Base-by-base conservation (phyloP, 2,888 invertebrate genomes). In the Enchytraeus crypticus region DNA sequence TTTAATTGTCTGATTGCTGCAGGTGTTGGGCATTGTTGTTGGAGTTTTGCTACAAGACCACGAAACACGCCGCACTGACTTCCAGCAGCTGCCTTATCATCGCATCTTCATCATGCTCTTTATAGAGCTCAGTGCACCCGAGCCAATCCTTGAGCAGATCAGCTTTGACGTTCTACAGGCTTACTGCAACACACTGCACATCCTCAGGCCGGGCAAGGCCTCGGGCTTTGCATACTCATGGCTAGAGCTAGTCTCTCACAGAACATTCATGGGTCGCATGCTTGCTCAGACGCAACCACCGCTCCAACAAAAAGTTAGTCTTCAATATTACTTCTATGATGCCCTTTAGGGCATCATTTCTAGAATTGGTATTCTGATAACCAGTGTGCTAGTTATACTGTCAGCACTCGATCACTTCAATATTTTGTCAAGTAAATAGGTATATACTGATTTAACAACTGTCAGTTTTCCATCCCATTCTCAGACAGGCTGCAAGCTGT, bases 181-280 rank as follows among this genome's bases (percentile, higher is more conserved):
- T 8, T 97, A 93, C 80, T 93, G 79, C 77, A 92, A 96, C 80
- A 91, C 92, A 0, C 84, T 96, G 69, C 93, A 95, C 74, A 88
- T 95, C 70, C 82, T 98, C 67, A 85, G 92, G 60, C 98, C 98
- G 11, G 86, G 87, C 51, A 88, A 91, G 71, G 93, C 92, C 0
- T 93, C 98, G 0, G 95, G 92, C 0, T 99, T 99, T 80, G 89
- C 93, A 61, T 98, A 92, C 79, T 92, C 97, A 2, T 99, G 99
- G 98, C 82, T 99, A 61, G 98, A 99, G 80, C 82, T 99, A 53
- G 89, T 99, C 46, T 93, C 96, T 0, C 97, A 99, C 80, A 85
- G 97, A 59, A 88, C 92, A 0, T 97, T 97, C 80, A 88, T 98
- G 74, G 93, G 92, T 57, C 84, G 92, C 59, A 90, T 97, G 81